Evolutionary conservation across 2,113 vertebrate species (phyloP).

Genomic region (Sarotherodon lohbergeri): DNA sequence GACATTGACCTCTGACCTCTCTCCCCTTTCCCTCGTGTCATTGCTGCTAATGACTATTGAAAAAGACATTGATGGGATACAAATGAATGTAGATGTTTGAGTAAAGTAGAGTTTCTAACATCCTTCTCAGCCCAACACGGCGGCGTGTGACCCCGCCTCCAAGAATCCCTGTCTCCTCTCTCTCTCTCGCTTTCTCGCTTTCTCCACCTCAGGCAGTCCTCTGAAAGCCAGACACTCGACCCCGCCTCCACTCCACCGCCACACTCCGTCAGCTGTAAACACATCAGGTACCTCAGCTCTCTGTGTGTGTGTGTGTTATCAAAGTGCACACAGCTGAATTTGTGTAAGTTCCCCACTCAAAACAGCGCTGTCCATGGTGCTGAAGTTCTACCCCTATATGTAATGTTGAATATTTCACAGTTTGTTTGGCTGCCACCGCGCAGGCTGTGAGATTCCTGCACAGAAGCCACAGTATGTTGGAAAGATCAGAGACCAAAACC

Average conservation of each 20-base stretch:
- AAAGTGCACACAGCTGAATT: neutral
- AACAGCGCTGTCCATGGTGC: neutral
- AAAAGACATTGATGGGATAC: neutral
- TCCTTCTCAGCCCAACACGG: neutral
- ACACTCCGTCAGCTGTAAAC: neutral
- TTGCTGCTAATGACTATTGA: neutral
- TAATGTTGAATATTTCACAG: neutral
- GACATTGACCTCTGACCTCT: neutral
- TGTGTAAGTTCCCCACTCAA: neutral
- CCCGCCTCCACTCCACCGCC: neutral
- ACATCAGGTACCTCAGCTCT: neutral
- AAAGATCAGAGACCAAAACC: neutral
- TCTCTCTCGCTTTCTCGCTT: neutral
- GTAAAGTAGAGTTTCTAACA: slow-evolving; percentile 9
- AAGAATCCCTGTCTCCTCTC: neutral
- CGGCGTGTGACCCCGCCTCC: neutral
- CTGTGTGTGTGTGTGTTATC: neutral
- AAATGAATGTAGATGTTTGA: slow-evolving; percentile 27
- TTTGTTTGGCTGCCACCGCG: neutral
- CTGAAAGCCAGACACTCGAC: neutral
- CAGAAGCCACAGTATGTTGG: neutral
- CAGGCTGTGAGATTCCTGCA: neutral
- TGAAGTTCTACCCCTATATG: neutral
- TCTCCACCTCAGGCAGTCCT: neutral
- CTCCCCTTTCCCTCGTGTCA: neutral